These are phyloP conservation scores for Stichopus horrens DNA, from an alignment of 53 echinoderm and acorn worm genomes.

Conservation along the genomic window DNA sequence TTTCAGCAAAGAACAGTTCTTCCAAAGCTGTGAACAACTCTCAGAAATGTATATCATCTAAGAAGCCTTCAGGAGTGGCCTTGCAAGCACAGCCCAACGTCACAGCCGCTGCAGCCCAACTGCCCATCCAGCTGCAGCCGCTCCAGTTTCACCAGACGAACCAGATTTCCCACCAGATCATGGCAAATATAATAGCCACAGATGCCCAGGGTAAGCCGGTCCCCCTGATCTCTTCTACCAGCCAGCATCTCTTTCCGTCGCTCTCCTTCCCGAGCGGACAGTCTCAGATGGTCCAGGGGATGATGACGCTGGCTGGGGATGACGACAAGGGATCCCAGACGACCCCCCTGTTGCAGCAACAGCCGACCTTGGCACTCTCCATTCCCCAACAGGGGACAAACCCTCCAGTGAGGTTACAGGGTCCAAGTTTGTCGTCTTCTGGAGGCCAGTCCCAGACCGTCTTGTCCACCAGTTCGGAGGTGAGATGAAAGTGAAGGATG, in stretches of 20 bases:
- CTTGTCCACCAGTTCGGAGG: conserved; percentile 26
- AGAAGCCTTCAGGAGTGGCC: conserved; percentile 48
- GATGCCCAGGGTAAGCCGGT: conserved; percentile 79
- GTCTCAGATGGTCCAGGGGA: conserved; percentile 59
- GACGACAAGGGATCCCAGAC: conserved; percentile 59
- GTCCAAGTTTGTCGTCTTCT: conserved; percentile 31
- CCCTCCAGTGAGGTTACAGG: conserved; percentile 83
- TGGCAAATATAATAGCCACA: conserved; percentile 81
- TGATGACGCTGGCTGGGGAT: conserved; percentile 65
- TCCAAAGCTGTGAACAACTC: conserved; percentile 32
- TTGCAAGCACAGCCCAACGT: conserved; percentile 44
- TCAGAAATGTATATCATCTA: conserved; percentile 38
- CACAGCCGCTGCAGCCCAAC: conserved; percentile 52
- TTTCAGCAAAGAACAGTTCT: conserved; percentile 46
- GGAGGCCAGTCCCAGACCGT: conserved; percentile 26
- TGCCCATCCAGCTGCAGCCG: conserved; percentile 63
- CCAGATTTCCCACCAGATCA: conserved; percentile 71
- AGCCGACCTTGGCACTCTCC: conserved; percentile 66
- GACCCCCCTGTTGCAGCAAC: conserved; percentile 71
- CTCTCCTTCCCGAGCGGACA: conserved; percentile 75
- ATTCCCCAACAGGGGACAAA: conserved; percentile 65
- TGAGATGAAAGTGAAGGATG: conserved; percentile 17
- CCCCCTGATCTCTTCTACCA: conserved; percentile 61
- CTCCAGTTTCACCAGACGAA: conserved; percentile 48
- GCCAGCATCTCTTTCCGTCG: conserved; percentile 72